A percentile compares a stretch with the other conserved stretches of the same genome.
Evolutionary conservation across 2,113 vertebrate genomes (phyloP).

Genomic region (Strigops habroptila): DNA sequence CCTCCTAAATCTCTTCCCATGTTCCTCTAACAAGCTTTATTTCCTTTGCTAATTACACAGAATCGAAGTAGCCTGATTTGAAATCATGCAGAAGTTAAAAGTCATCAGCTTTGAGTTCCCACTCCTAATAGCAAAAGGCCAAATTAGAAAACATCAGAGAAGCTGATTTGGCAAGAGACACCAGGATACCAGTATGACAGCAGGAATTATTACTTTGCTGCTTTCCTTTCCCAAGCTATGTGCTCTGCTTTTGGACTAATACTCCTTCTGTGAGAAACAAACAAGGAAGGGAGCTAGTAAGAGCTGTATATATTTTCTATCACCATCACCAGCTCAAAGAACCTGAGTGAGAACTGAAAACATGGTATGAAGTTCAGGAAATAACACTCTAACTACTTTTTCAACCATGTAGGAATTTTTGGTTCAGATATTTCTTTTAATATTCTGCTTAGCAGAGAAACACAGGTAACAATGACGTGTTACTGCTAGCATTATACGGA

Average conservation of each 20-base stretch:
- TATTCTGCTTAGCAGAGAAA: neutral
- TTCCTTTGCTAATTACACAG: neutral
- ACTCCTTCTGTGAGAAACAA: neutral
- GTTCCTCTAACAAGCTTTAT: neutral
- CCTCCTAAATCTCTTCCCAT: neutral
- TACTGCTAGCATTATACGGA: neutral
- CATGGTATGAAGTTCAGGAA: neutral
- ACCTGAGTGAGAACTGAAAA: neutral
- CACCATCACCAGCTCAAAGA: neutral
- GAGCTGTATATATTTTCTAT: neutral
- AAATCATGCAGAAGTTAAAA: neutral
- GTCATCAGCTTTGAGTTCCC: neutral
- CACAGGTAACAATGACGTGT: neutral
- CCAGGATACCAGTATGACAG: neutral
- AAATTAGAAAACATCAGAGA: neutral
- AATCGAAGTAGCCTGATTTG: neutral
- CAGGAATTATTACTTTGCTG: neutral
- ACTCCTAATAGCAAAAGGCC: neutral
- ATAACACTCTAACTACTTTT: neutral
- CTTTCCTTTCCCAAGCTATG: neutral
- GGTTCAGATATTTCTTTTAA: neutral
- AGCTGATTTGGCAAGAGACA: neutral
- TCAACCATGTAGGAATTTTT: neutral
- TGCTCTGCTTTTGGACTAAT: neutral
- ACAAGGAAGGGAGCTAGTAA: neutral